A percentile compares a stretch with the other conserved stretches of the same genome.
phyloP scores from a whole-genome alignment of 53 echinoderm and acorn worm species.

The Mesocentrotus franciscanus region DNA sequence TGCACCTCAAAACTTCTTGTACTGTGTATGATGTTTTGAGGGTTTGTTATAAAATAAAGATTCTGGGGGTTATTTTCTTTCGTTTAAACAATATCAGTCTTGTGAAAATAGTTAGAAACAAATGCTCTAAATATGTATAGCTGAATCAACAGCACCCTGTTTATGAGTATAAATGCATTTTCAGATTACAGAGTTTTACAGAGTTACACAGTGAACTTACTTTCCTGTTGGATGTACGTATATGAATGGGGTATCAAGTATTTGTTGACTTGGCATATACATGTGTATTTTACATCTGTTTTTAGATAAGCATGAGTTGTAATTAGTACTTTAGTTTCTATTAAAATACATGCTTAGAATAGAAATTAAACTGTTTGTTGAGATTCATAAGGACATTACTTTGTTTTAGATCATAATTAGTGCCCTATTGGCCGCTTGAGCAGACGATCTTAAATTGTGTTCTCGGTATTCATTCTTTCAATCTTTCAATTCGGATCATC shows the following conservation, averaged over 20 bases:
- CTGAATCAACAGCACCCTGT: not conserved
- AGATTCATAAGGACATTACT: too few species aligned
- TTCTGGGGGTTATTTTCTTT: not conserved
- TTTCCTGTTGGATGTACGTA: not conserved
- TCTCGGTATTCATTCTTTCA: not conserved
- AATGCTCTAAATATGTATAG: not conserved
- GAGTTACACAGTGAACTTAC: not conserved
- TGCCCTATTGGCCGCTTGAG: not conserved
- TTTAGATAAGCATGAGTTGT: not conserved
- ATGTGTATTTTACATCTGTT: not conserved
- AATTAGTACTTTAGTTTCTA: too few species aligned
- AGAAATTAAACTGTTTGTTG: too few species aligned
- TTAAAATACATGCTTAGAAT: too few species aligned
- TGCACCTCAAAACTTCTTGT: not conserved
- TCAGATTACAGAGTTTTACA: not conserved
- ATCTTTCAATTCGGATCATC: conserved; percentile 4
- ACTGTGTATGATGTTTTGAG: not conserved
- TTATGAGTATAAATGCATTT: not conserved
- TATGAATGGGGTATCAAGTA: too few species aligned
- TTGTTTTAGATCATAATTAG: too few species aligned
- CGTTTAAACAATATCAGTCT: not conserved
- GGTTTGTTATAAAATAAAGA: not conserved
- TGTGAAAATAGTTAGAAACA: too few species aligned
- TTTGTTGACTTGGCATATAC: too few species aligned
- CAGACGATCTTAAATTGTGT: not conserved